Conservation (phyloP, 1,140 invertebrate genomes). For the Aradophagus sp. region DNA sequence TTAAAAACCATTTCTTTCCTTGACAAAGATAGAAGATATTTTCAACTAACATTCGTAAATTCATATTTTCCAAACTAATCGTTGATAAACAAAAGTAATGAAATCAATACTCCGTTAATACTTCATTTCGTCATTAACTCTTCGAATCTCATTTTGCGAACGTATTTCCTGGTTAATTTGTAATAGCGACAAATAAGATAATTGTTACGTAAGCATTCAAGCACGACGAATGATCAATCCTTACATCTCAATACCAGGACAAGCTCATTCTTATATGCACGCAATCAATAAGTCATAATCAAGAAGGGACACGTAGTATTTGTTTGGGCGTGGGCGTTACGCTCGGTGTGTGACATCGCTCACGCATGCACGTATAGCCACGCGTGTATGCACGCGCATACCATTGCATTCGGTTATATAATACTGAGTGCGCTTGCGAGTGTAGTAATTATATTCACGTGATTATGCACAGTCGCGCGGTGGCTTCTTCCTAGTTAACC, state of each 20-base stretch:
- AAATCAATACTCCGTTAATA: too few species aligned
- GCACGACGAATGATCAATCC: conserved; percentile 30
- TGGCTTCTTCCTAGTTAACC: conserved; percentile 64
- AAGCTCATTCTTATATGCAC: conserved; percentile 30
- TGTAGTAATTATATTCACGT: conserved; percentile 52
- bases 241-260: conserved; percentile 36
- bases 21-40: too few species aligned
- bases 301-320: conserved; percentile 37
- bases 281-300: conserved; percentile 49
- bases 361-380: too few species aligned
- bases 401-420: conserved; percentile 41
- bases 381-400: too few species aligned
- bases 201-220: conserved; percentile 42
- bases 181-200: conserved; percentile 23
- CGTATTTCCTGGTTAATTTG: conserved; percentile 19
- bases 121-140: too few species aligned
- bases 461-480: conserved; percentile 32
- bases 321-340: conserved; percentile 48
- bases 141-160: neutral
- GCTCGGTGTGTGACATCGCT: conserved; percentile 45
- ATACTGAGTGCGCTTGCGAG: conserved; percentile 25
- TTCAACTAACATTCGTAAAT: too few species aligned
- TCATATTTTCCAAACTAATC: too few species aligned
- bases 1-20: too few species aligned
- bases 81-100: too few species aligned